Percentiles rank a stretch among this genome's conserved stretches.
phyloP scores from a whole-genome alignment of 2,888 invertebrate species.

The Oscheius sp. region DNA sequence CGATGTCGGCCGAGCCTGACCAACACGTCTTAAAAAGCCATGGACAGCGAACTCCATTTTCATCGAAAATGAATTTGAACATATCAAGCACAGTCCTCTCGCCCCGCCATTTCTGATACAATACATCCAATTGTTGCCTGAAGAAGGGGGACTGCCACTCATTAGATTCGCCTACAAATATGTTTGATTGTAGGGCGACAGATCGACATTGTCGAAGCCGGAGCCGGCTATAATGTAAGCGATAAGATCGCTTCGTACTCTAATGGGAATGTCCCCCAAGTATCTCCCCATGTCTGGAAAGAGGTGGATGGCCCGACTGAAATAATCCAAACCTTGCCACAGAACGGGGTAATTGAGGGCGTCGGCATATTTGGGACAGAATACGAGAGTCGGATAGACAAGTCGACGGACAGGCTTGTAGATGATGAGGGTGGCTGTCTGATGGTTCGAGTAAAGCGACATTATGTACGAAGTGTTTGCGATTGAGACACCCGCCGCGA shows the following conservation, averaged over 20 bases:
- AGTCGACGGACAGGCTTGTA: constrained; percentile 43
- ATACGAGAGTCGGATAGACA: constrained; percentile 41
- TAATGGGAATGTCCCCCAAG: constrained; percentile 41
- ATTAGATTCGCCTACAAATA: constrained; percentile 3
- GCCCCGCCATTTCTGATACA: constrained; percentile 21
- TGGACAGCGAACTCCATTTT: constrained; percentile 29
- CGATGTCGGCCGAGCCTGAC: constrained; percentile 43
- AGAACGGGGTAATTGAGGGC: constrained; percentile 48
- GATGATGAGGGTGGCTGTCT: constrained; percentile 49
- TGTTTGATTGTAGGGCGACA: not conserved
- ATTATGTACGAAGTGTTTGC: constrained; percentile 45
- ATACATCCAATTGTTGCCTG: constrained; percentile 46
- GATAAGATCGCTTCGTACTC: constrained; percentile 31
- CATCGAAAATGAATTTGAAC: constrained; percentile 41
- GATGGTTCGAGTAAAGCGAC: constrained; percentile 42
- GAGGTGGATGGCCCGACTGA: not conserved
- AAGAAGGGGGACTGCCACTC: not conserved
- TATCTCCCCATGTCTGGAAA: constrained; percentile 44
- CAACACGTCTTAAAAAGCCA: constrained; percentile 50
- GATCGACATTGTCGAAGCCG: constrained; percentile 35
- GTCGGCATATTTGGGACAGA: constrained; percentile 52
- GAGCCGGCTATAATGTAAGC: constrained; percentile 35
- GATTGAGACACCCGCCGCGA: constrained; percentile 43
- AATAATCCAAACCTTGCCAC: constrained; percentile 35
- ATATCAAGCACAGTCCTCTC: constrained; percentile 47